Base-by-base conservation (phyloP, 1,140 invertebrate genomes). In the Microplitis demolitor region DNA sequence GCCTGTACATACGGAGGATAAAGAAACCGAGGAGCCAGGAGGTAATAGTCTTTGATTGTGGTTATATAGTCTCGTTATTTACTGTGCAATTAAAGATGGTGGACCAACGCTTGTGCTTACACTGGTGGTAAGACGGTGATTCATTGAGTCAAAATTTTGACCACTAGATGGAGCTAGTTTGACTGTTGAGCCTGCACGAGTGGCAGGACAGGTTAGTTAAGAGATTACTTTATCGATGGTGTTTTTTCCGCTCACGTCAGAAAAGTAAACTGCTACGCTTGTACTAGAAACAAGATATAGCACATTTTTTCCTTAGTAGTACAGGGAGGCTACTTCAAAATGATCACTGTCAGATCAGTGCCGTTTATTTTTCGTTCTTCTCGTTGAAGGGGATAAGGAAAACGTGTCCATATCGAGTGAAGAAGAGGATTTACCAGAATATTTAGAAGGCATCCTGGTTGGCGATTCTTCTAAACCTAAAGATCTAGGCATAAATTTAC, bases 381-480 rank as follows among this genome's bases (percentile, higher is more conserved):
- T 37, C 3, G 35, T 37, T 37, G 35, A 4, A 50, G 39, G n/a
- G 4, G 5, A 45, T 8, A 39, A 64, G 9, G 62, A 64, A 11
- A 39, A 53, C n/a, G 13, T 3, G 68, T 1, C 51, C 37, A 8
- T 9, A 64, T 34, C 4, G n/a, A 31, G 11, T 31, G 66, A 67
- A 45, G 67, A 53, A 6, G 45, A 72, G 16, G 61, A 67, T 3
- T 5, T n/a, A 58, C 31, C n/a, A 0, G 56, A 69, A 3, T 56
- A 69, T 5, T 1, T 68, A 4, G 34, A 64, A 37, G 4, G 64
- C 45, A 61, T 62, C 1, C 35, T 72, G 60, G 69, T 58, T 9
- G 66, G 69, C 37, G 64, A 74, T 39, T 67, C 73, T 13, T 39
- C 56, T 9, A 35, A 11, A 13, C 50, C 53, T 0, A 67, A 67